These are phyloP conservation scores for Sorex araneus DNA, from an alignment of 2,113 vertebrate genomes.

Conservation along the genomic window DNA sequence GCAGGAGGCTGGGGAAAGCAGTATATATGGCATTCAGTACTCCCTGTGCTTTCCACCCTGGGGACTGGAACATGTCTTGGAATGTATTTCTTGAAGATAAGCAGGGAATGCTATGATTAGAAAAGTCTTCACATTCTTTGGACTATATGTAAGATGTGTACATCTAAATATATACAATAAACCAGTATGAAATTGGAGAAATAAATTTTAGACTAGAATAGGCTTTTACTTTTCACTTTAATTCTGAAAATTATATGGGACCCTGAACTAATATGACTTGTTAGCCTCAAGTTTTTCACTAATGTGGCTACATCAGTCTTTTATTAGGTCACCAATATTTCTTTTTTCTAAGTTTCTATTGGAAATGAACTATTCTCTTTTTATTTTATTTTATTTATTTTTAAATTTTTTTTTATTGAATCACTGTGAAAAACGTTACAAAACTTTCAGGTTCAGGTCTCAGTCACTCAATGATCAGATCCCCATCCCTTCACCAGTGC, in stretches of 20 bases:
- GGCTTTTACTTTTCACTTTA: constrained; percentile 55
- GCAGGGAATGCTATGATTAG: background rate
- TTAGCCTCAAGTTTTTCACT: constrained; percentile 11
- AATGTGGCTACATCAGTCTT: background rate
- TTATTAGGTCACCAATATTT: background rate
- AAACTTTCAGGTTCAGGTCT: too few species aligned
- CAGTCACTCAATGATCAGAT: too few species aligned
- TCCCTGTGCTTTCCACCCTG: background rate
- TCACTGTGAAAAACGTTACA: too few species aligned
- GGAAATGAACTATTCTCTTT: background rate
- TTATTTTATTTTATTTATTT: too few species aligned
- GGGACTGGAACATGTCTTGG: background rate
- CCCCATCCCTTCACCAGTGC: too few species aligned
- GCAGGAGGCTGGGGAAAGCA: background rate
- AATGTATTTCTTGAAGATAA: background rate
- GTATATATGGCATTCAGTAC: background rate
- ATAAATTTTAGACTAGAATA: too few species aligned
- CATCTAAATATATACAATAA: constrained; percentile 1
- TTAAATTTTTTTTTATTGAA: too few species aligned
- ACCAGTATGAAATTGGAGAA: background rate
- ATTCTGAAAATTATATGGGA: constrained; percentile 5
- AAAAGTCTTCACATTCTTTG: too few species aligned
- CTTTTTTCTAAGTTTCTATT: background rate
- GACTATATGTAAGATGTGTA: too few species aligned
- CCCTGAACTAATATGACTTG: background rate